phyloP scores from a whole-genome alignment of 1,140 invertebrate genomes.

The Diprion similis region DNA sequence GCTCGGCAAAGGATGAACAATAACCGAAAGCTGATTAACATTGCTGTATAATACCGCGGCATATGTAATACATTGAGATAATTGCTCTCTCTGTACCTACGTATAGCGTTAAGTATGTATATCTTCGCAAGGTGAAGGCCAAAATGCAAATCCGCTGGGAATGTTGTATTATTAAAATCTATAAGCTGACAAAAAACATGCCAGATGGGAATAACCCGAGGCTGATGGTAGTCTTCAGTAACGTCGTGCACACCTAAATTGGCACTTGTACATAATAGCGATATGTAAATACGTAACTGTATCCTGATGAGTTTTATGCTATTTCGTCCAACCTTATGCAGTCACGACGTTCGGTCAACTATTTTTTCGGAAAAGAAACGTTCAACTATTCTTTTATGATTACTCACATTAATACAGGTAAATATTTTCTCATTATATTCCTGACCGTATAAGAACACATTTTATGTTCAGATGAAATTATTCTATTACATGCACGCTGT shows the following conservation, averaged over 20 bases:
- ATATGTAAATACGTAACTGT: neutral
- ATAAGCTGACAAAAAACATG: neutral
- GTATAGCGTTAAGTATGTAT: neutral
- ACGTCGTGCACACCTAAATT: neutral
- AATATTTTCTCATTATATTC: neutral
- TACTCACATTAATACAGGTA: neutral
- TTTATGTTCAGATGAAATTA: too few species aligned
- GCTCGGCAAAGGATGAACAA: neutral
- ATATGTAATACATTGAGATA: too few species aligned
- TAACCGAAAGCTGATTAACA: neutral
- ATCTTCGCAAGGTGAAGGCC: neutral
- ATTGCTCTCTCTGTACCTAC: neutral
- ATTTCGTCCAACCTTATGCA: neutral
- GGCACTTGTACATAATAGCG: neutral
- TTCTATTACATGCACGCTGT: too few species aligned
- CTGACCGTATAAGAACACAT: too few species aligned
- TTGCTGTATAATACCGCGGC: too few species aligned
- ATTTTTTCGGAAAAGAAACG: neutral
- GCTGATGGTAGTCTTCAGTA: neutral
- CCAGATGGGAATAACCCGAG: neutral
- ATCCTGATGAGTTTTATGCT: neutral
- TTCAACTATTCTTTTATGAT: neutral
- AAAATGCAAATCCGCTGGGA: neutral
- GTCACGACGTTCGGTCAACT: neutral
- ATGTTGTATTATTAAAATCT: neutral